Percentiles rank a stretch among this genome's conserved stretches.
Evolutionary conservation across 2,797 vertebrate species (phyloP).

Genomic region (Neomorphus geoffroyi): DNA sequence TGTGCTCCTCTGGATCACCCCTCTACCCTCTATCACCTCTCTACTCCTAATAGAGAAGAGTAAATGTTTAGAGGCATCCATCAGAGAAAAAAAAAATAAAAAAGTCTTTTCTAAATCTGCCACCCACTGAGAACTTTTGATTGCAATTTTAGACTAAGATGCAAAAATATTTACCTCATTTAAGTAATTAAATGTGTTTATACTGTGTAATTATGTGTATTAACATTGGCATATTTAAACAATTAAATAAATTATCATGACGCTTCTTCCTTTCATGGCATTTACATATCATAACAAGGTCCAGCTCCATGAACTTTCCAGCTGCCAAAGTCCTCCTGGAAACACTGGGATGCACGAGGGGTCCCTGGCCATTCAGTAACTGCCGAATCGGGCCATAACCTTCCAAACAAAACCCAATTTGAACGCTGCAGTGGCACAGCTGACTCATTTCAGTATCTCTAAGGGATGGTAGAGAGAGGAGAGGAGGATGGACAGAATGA

Average conservation of each 20-base stretch:
- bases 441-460: neutral
- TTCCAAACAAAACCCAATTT: neutral
- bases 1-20: neutral
- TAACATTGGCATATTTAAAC: neutral
- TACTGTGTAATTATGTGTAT: constrained; percentile 9
- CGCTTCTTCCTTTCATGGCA: neutral
- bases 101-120: neutral
- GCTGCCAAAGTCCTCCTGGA: neutral
- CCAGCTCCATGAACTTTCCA: neutral
- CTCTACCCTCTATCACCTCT: neutral
- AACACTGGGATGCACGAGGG: fast-evolving
- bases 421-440: neutral
- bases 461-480: neutral
- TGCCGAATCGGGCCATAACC: neutral
- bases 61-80: neutral
- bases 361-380: neutral
- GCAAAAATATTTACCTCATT: constrained; percentile 21
- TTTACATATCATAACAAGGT: neutral
- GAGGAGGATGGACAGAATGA: neutral
- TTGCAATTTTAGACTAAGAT: constrained; percentile 27
- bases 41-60: neutral
- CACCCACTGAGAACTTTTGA: constrained; percentile 48
- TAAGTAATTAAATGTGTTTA: constrained; percentile 51
- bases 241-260: neutral
- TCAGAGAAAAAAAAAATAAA: neutral